Base-by-base conservation (phyloP, 2,888 invertebrate species). In the Ormyrus labotus region DNA sequence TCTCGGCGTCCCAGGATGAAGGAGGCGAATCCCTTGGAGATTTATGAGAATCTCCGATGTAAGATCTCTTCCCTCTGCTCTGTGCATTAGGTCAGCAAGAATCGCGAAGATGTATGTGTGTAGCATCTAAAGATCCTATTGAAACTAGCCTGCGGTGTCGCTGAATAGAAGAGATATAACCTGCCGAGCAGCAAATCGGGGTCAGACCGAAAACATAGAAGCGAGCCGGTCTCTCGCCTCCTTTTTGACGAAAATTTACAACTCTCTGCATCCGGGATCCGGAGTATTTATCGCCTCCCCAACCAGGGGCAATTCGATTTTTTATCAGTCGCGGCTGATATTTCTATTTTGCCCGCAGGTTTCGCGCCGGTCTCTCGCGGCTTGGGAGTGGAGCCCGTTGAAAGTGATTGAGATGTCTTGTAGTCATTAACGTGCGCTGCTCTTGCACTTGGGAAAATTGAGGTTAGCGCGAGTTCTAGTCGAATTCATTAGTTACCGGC, bases 41-140 rank as follows among this genome's bases (percentile, higher is more conserved):
- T 83, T 83, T 83, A 83, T 81, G 81, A 83, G 81, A 72, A 78
- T 74, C 77, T 75, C 55, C 69, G 60, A 81, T 65, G 60, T 78
- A 75, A 78, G 68, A 83, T 77, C 69, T 79, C 60, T 64, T 70
- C 19, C 10, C 4, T 58, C 50, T 58, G 45, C 53, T 7, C 53
- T 57, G n/a, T 60, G 10, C 47, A 13, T 65, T 69, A 50, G 73
- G 55, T 64, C 57, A 69, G 63, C 68, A 63, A 69, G 51, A 57
- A 69, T 74, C 60, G 58, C 58, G 51, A 63, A 11, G n/a, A 68
- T 47, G 57, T 75, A 13, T 57, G 48, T n/a, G 48, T 55, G 47
- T 51, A 45, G 8, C 5, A 48, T 13, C 51, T 71, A 19, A 77
- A 34, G 64, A 50, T 70, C 48, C 64, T 70, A 64, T 77, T 70